Percentiles rank a stretch among this genome's conserved stretches.
These are phyloP conservation scores for Melinopterus prodromus DNA, from an alignment of 2,888 invertebrate genomes.

Conservation along the genomic window DNA sequence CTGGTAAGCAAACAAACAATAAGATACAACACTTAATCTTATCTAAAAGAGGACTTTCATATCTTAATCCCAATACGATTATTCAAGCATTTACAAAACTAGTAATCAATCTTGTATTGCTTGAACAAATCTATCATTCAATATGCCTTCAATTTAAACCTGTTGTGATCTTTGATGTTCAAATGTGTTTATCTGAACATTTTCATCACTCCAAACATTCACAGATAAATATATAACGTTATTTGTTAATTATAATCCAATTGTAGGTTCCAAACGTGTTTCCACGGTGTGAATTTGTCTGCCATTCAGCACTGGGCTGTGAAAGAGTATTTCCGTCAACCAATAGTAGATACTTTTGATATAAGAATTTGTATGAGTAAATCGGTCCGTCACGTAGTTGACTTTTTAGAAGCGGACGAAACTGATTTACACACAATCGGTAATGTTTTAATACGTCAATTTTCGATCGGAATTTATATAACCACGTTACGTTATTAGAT, in stretches of 20 bases:
- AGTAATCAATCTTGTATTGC: no score
- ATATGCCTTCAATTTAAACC: not conserved
- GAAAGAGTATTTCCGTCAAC: constrained; percentile 97
- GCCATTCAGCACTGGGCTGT: constrained; percentile 91
- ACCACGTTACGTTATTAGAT: constrained; percentile 61
- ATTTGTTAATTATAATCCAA: not conserved
- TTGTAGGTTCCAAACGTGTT: constrained; percentile 87
- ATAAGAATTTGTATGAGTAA: constrained; percentile 96
- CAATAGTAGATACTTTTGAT: constrained; percentile 98
- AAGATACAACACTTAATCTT: not conserved
- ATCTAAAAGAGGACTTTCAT: no score
- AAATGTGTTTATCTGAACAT: no score
- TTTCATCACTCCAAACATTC: no score
- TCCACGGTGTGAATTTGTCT: constrained; percentile 96
- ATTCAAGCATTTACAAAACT: no score
- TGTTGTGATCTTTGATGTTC: no score
- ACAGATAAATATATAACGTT: no score
- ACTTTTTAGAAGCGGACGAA: constrained; percentile 92
- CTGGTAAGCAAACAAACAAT: constrained; percentile 70
- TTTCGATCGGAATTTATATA: not conserved
- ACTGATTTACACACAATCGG: constrained; percentile 92
- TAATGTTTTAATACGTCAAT: constrained; percentile 43
- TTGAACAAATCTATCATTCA: constrained; percentile 8
- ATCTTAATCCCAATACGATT: no score
- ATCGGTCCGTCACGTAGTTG: constrained; percentile 91